A percentile compares a stretch with the other conserved stretches of the same genome.
phyloP scores from a whole-genome alignment of 2,113 vertebrate species.

The Epinephelus moara region DNA sequence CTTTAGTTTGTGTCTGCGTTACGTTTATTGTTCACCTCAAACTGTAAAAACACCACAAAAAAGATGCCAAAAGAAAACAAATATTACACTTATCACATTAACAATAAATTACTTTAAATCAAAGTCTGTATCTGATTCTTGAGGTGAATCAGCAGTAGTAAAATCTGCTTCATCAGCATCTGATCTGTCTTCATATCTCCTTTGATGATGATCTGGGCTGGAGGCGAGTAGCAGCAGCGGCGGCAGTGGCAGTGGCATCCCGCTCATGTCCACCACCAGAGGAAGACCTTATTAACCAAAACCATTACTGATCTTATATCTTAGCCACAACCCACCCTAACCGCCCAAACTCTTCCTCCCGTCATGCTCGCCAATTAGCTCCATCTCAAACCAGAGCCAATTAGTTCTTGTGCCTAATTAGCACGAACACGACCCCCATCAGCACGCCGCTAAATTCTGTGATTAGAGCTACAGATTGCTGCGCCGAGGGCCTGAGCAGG shows the following conservation, averaged over 20 bases:
- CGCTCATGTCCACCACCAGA: slow-evolving; percentile 9
- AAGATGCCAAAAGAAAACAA: no score
- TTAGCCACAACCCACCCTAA: slow-evolving; percentile 16
- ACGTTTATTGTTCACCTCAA: no score
- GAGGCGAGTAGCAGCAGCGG: background rate
- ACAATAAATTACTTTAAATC: no score
- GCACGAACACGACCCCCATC: slow-evolving; percentile 51
- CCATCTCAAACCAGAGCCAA: slow-evolving; percentile 56
- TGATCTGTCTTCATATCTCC: background rate
- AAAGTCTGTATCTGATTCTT: background rate
- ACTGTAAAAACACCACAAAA: no score
- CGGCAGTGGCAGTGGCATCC: fast-evolving
- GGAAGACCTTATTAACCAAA: slow-evolving; percentile 33
- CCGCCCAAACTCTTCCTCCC: slow-evolving; percentile 23
- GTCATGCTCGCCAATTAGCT: slow-evolving; percentile 61
- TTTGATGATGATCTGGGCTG: slow-evolving; percentile 38
- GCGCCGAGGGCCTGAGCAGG: background rate
- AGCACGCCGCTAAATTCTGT: slow-evolving; percentile 19
- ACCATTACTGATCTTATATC: slow-evolving; percentile 46
- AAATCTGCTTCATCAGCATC: slow-evolving; percentile 5
- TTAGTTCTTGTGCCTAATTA: slow-evolving; percentile 68
- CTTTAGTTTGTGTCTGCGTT: no score
- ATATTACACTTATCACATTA: no score
- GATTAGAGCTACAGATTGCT: slow-evolving; percentile 48
- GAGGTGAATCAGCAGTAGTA: slow-evolving; percentile 1